Conservation (phyloP, 2,888 invertebrate genomes). For the Oscheius sp. region DNA sequence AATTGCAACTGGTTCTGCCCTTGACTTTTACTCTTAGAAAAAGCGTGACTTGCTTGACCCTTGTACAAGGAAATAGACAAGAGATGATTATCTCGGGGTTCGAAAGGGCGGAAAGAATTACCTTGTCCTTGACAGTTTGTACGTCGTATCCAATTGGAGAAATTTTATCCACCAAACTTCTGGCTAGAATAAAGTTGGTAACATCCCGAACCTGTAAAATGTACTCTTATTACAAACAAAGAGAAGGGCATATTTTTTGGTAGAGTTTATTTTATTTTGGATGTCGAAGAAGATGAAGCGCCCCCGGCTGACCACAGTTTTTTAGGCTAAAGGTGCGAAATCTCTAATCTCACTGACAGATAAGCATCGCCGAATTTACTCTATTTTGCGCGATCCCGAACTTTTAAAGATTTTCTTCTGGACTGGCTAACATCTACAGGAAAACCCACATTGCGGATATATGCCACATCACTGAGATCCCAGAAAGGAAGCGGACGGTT, state of each 20-base stretch:
- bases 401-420: background rate
- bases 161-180: constrained; percentile 42
- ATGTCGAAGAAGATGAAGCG: background rate
- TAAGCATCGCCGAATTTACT: constrained; percentile 19
- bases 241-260: background rate
- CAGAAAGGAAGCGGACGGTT: background rate
- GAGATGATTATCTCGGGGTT: background rate
- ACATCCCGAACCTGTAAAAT: constrained; percentile 34
- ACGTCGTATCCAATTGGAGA: constrained; percentile 46
- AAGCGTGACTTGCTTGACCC: background rate
- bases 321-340: background rate
- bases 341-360: background rate
- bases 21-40: constrained; percentile 7
- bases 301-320: background rate
- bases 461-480: constrained; percentile 30
- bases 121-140: constrained; percentile 21
- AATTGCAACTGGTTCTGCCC: background rate
- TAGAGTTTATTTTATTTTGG: too few species aligned
- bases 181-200: constrained; percentile 32
- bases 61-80: background rate
- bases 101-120: background rate
- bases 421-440: background rate
- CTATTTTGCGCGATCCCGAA: background rate
- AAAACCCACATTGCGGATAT: constrained; percentile 7
- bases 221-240: too few species aligned